Percentiles rank a stretch among this genome's conserved stretches.
Evolutionary conservation across 2,888 invertebrate species (phyloP).

Genomic region (Plebejus anna): DNA sequence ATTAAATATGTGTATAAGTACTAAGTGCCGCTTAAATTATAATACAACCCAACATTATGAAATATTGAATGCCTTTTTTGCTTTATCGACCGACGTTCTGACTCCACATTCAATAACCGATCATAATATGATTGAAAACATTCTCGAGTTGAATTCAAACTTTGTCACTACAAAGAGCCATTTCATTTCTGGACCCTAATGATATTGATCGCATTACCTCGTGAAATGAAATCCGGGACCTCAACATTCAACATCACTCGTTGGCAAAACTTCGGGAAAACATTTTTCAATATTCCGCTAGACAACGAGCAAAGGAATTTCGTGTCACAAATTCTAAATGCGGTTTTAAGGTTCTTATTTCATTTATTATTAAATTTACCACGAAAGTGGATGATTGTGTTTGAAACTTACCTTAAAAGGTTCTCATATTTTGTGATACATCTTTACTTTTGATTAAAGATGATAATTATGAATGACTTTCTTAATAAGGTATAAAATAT

Average conservation of each 20-base stretch:
- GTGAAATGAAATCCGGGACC: conserved; percentile 40
- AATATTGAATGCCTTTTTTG: neutral
- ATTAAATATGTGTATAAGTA: neutral
- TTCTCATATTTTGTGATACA: neutral
- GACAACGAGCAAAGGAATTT: conserved; percentile 9
- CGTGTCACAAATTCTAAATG: neutral
- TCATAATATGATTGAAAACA: conserved; percentile 19
- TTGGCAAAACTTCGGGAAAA: conserved; percentile 36
- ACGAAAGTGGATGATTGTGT: too few relatives aligned
- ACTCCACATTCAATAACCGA: neutral
- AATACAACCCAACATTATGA: neutral
- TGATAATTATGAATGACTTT: neutral
- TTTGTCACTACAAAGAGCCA: conserved; percentile 56
- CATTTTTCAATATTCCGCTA: conserved; percentile 11
- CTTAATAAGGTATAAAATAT: neutral
- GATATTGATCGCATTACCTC: conserved; percentile 61
- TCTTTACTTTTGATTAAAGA: too few relatives aligned
- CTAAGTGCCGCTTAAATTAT: neutral
- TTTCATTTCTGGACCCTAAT: conserved; percentile 57
- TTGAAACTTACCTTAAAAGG: too few relatives aligned
- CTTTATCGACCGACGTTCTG: neutral
- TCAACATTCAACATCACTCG: conserved; percentile 40
- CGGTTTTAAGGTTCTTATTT: neutral
- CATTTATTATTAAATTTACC: neutral
- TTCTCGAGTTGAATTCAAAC: conserved; percentile 31